Conservation (phyloP, 2,113 vertebrate genomes). For the Menidia beryllina region DNA sequence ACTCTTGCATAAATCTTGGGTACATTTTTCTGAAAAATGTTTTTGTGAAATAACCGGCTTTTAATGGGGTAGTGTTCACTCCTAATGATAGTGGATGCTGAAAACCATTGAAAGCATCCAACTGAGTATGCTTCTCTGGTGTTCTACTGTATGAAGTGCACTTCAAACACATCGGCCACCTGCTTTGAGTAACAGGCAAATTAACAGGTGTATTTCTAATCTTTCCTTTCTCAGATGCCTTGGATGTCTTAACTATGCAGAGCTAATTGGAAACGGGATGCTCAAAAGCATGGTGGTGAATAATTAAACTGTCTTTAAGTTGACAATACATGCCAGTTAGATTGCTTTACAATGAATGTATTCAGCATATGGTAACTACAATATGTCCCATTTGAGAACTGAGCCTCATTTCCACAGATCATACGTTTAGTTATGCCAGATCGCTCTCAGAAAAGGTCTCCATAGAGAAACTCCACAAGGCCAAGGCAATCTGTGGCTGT, state of each 20-base stretch:
- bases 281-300: too few species aligned
- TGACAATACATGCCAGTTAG: constrained; percentile 9
- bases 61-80: constrained; percentile 40
- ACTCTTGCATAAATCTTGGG: constrained; percentile 15
- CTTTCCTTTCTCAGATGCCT: constrained; percentile 37
- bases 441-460: constrained; percentile 10
- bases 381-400: not conserved
- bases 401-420: constrained; percentile 17
- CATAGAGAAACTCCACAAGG: not conserved
- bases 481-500: not conserved
- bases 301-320: constrained; percentile 8
- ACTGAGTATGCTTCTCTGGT: constrained; percentile 19
- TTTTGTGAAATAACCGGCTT: constrained; percentile 55
- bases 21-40: constrained; percentile 52
- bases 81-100: constrained; percentile 48
- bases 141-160: constrained; percentile 61
- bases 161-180: constrained; percentile 54
- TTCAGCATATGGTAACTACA: constrained; percentile 22
- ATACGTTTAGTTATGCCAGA: constrained; percentile 26
- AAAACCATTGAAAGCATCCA: constrained; percentile 61
- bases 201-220: constrained; percentile 74
- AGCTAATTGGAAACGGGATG: too few species aligned
- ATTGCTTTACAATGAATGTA: constrained; percentile 9
- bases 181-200: constrained; percentile 56
- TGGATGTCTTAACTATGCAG: constrained; percentile 14